Base-by-base conservation (phyloP, 2,797 vertebrate genomes). In the Acropternis orthonyx region DNA sequence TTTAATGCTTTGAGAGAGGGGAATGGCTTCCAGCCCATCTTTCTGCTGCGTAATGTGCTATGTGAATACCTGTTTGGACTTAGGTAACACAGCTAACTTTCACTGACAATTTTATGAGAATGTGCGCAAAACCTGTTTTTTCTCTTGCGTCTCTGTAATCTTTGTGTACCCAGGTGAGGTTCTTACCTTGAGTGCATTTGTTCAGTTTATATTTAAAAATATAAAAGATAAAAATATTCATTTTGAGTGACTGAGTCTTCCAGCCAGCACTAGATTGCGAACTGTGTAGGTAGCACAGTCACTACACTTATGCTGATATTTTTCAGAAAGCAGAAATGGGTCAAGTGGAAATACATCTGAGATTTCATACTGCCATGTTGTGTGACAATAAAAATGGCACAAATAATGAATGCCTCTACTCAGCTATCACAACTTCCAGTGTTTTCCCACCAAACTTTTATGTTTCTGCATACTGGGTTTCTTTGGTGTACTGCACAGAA, bases 151-250 rank as follows among this genome's bases (percentile, higher is more conserved):
- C 58, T 89, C 61, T 93, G 65, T 93, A 87, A 71, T 76, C 46
- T 85, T 89, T 87, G 71, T 92, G 84, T 93, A 82, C 41, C 71
- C 89, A 69, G 89, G 90, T 95, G 93, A 93, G 92, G 72, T 92
- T 76, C 91, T 92, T 96, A 94, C 92, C 94, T 65, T 69, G 88
- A 96, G 93, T 80, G 93, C 95, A 74, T 97, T 98, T 97, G 97
- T 97, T 96, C 97, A 95, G 94, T 89, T 97, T 81, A 69, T 95
- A 82, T 94, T 88, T 92, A 26, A 94, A 94, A 89, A 94, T 91
- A 89, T 28, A 78, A 84, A 94, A 84, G 36, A 39, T 39, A 26
- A 79, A 93, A 68, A 37, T 66, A 77, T 32, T 72, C 0, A 7
- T 82, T 89, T 85, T 63, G 88, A 91, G 87, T 85, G 85, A 74